Evolutionary conservation across 2,888 invertebrate genomes (phyloP), one percentile per base, ranked within the genome.

Genomic region (Phalera bucephala): DNA sequence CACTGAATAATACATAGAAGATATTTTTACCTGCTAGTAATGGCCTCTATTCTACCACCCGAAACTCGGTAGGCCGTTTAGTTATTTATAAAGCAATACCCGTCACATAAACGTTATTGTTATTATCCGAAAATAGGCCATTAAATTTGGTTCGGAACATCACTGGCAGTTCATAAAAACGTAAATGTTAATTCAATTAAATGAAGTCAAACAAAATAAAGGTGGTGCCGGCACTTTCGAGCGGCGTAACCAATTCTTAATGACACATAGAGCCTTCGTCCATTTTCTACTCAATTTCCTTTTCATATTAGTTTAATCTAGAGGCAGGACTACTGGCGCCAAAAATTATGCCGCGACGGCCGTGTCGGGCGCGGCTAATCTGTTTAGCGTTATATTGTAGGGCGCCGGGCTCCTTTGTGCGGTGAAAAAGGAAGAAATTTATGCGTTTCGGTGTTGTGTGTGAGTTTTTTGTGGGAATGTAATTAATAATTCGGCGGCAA

Each of bases 401-500:
- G 72, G 68, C 73, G 72, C 70, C 71, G 81, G 85, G 80, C 64
- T 70, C 81, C 81, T 88, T 89, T 89, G 89, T 87, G 85, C 77
- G 80, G 76, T 83, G 81, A 85, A 88, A 89, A 89, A 88, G 84
- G 86, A 87, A 87, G 83, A 89, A 88, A 89, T 88, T 89, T 89
- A 88, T 89, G 84, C 81, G 82, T 84, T 86, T 85, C 89, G 89
- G 88, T 83, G 68, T 75, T 81, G 82, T 86, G 87, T 87, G 84
- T 80, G 71, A 75, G 84, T 88, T 89, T 89, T 88, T 89, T 89
- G 84, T 87, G 64, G 56, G 84, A 86, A 87, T 86, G 89, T 90
- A 89, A 90, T 90, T 90, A 90, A 90, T 90, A 90, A 89, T 89
- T 89, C 87, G 85, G 90, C 90, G 90, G 90, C 88, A 90, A 90